These are phyloP conservation scores for Lycia hirtaria DNA, from an alignment of 2,888 invertebrate species.

Conservation along the genomic window DNA sequence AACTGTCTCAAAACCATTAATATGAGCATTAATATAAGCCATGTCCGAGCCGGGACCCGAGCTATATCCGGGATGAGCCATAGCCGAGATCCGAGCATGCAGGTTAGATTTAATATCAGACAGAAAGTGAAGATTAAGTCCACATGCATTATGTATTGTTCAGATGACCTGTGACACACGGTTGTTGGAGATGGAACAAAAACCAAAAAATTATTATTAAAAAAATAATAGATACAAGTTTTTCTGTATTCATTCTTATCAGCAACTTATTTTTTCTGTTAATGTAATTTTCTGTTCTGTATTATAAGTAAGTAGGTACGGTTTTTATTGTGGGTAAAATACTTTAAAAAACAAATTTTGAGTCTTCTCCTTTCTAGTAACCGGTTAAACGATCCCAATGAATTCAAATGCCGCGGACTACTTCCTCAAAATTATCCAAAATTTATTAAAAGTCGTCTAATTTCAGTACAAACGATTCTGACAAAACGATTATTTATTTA, in stretches of 20 bases:
- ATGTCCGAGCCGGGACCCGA: background rate
- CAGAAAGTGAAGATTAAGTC: constrained; percentile 6
- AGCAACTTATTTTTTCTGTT: too few species aligned
- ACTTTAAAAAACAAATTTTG: too few species aligned
- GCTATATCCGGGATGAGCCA: background rate
- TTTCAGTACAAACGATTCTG: too few species aligned
- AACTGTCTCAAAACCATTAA: background rate
- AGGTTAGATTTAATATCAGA: constrained; percentile 12
- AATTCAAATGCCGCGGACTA: too few species aligned
- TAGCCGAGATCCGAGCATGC: background rate
- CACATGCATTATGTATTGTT: constrained; percentile 11
- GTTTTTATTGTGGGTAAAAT: too few species aligned
- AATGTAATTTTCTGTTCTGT: too few species aligned
- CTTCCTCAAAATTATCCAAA: too few species aligned
- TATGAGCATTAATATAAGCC: background rate
- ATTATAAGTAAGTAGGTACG: too few species aligned
- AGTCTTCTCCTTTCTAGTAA: too few species aligned
- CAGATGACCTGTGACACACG: background rate
- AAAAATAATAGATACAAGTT: background rate
- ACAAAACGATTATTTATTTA: too few species aligned
- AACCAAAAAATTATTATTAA: background rate
- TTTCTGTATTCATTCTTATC: background rate
- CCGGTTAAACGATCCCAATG: too few species aligned
- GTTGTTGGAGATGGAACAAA: background rate
- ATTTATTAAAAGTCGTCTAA: too few species aligned